Base-by-base conservation (phyloP, 2,113 vertebrate genomes). In the Gracilinanus agilis region DNA sequence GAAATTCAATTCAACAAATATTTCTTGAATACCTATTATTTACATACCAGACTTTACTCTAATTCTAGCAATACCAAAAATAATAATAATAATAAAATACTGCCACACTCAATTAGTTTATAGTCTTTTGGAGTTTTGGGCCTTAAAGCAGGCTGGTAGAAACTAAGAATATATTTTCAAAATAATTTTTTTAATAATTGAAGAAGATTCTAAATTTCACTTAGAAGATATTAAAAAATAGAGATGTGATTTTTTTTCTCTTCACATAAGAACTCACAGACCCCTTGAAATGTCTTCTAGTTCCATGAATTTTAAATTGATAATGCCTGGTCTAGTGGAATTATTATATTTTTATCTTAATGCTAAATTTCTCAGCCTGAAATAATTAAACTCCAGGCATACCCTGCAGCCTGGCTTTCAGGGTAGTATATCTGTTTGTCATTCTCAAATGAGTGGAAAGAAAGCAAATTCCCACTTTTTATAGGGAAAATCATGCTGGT, bases 381-480 rank as follows among this genome's bases (percentile, higher is more conserved):
- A 93, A 92, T 23, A 88, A 92, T 90, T 91, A 83, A 75, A 27
- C 5, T 3, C 90, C 34, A 53, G 25, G 2, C 13, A 0, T 88
- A 0, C 54, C 55, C 92, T n/a, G 10, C 91, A 92, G 88, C 24
- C 83, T 90, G 16, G 19, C 54, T 55, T 61, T 93, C 58, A 90
- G 40, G 44, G n/a, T 58, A 67, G 0, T 49, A 2, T 94, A 90
- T n/a, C 58, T 92, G 19, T 61, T 55, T 75, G 92, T 89, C 94
- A 96, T 88, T 96, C 55, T 94, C 9, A 53, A 88, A 53, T 89
- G 55, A 55, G 19, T 93, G 24, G 53, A 94, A 0, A 91, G 40
- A 91, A 97, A 94, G 83, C 24, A 90, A 3, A 6, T 44, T 11
- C 27, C 56, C 49, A 53, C 90, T 94, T 61, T 91, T 93, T 90